Base-by-base conservation (phyloP, 2,888 invertebrate species). In the Anodontia alba region DNA sequence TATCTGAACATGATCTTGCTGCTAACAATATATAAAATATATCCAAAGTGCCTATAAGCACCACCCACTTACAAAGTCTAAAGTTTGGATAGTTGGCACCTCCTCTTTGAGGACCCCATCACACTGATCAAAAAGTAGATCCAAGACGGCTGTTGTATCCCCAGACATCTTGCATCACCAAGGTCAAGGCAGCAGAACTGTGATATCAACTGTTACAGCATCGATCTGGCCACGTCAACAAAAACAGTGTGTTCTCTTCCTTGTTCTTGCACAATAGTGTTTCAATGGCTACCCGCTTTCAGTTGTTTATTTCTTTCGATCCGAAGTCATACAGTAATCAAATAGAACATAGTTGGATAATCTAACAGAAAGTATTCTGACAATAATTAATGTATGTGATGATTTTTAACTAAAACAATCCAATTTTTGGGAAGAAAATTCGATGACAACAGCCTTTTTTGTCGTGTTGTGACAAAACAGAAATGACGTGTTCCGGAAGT, bases 91-190 rank as follows among this genome's bases (percentile, higher is more conserved):
- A 12, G 83, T 84, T 26, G 83, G 79, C 12, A 84, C 51, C 46
- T 91, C 91, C 57, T 87, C 89, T 49, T 88, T 88, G 20, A 92
- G 76, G 38, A 92, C 78, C 17, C 92, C 92, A 57, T 90, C 90
- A 67, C 85, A 80, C 69, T 88, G 84, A 83, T 93, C 91, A 86
- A 92, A 93, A 31, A 93, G 83, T 76, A 93, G 42, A 76, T 93
- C 92, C 51, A 93, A 77, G 36, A 92, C 88, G n/a, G 91, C 85
- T 15, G 81, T 62, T 15, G 78, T n/a, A 33, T 81, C 74, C 29
- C 81, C 83, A 66, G 80, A 75, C 81, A 85, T 82, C 29, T 82
- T 81, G 51, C 1, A 31, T 49, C 38, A 57, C 42, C n/a, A 57
- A 42, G 31, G 51, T 71, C 74, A 81, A 73, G 76, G 75, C 69